phyloP scores from a whole-genome alignment of 2,113 vertebrate species.

The Halcyon senegalensis region DNA sequence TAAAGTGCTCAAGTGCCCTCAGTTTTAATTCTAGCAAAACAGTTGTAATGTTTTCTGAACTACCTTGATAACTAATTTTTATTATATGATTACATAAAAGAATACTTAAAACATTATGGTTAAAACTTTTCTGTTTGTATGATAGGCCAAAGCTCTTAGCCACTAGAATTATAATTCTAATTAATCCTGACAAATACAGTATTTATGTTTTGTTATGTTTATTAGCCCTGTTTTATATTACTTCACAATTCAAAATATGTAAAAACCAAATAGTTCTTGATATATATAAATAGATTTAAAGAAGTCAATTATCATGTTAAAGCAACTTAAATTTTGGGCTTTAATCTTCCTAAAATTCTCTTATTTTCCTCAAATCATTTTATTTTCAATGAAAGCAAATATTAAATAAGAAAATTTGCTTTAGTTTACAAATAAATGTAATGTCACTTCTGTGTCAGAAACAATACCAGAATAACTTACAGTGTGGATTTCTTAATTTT shows the following conservation, averaged over 20 bases:
- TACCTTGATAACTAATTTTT: neutral
- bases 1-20: neutral
- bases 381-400: neutral
- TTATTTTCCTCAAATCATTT: neutral
- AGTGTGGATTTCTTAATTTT: neutral
- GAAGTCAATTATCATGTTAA: neutral
- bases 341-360: neutral
- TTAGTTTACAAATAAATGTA: constrained; percentile 7
- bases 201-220: neutral
- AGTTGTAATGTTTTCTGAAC: neutral
- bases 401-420: neutral
- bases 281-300: neutral
- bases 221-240: neutral
- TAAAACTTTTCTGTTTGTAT: neutral
- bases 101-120: neutral
- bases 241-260: neutral
- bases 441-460: neutral
- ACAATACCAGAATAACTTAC: neutral
- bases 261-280: neutral
- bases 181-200: neutral
- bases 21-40: neutral
- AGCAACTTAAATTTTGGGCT: neutral
- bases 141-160: neutral
- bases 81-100: neutral
- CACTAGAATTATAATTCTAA: neutral